Base-by-base conservation (phyloP, 2,888 invertebrate genomes). In the Chromoteleia sp. region DNA sequence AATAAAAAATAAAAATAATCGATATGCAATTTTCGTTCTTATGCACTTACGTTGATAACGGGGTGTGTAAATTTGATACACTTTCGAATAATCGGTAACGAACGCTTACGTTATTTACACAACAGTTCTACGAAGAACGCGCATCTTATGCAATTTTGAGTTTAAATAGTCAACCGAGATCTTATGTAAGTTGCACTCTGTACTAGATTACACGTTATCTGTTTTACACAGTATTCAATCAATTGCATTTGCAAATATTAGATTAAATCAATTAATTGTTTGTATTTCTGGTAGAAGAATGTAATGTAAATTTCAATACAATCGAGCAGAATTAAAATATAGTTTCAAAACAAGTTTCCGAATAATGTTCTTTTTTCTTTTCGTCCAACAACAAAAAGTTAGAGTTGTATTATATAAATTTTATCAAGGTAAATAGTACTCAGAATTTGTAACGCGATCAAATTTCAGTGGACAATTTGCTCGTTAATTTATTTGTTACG, bases 231-330 rank as follows among this genome's bases (percentile, higher is more conserved):
- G 50, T 25, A 50, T 50, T 50, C 50, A 50, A 50, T 25, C 29
- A 50, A 25, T 50, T 25, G 25, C 17, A 29, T 50, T 50, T 21
- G 50, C 12, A 50, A 29, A 50, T 50, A 50, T 50, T 50, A 12
- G 21, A 50, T 50, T 45, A 45, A 41, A 36, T 10, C 15, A 14
- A 10, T 14, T 2, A 41, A 0, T 41, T 41, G 14, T 14, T 14
- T 14, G 39, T 33, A 10, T 33, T 33, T 5, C 7, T 33, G 33
- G 25, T 25, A 25, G 25, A 6, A 25, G 2, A 25, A 6, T 25
- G 25, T 25, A 25, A 4, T 25, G 25, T 25, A 4, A 6, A 6
- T 2, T 25, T 6, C 6, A 4, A 25, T 25, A 25, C 2, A 25
- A 25, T 25, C 25, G n/a, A n/a, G n/a, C n/a, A n/a, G n/a, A n/a